phyloP scores from a whole-genome alignment of 2,797 vertebrate species.

The Acrossocheilus fasciatus region DNA sequence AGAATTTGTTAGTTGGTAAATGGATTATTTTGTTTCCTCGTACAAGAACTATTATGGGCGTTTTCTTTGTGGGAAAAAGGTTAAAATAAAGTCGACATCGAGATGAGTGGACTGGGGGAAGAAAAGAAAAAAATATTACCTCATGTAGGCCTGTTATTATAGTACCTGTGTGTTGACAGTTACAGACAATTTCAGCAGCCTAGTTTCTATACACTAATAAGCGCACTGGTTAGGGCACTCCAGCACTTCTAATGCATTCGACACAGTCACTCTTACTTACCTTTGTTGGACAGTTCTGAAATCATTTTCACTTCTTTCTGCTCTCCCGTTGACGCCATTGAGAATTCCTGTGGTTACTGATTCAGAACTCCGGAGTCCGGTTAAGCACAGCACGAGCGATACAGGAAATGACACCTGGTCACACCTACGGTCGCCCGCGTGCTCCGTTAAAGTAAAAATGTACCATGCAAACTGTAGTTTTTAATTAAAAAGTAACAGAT shows the following conservation, averaged over 20 bases:
- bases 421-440: slow-evolving; percentile 21
- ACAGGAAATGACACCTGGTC: slow-evolving; percentile 65
- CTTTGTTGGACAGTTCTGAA: slow-evolving; percentile 64
- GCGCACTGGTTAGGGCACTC: not conserved
- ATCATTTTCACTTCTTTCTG: slow-evolving; percentile 54
- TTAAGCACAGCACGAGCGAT: slow-evolving; percentile 14
- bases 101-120: not conserved
- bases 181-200: not conserved
- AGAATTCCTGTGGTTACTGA: not conserved
- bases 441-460: not conserved
- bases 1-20: not conserved
- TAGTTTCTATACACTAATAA: not conserved
- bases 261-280: slow-evolving; percentile 68
- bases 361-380: not conserved
- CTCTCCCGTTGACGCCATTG: slow-evolving; percentile 68
- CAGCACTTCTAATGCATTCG: not conserved
- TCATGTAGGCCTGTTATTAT: not conserved
- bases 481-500: too few relatives aligned
- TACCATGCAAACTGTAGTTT: not conserved
- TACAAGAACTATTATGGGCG: not conserved
- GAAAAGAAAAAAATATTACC: not conserved
- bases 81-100: not conserved
- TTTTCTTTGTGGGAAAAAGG: not conserved
- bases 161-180: not conserved
- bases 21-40: not conserved